phyloP scores from a whole-genome alignment of 1,140 invertebrate species.

The Bombus huntii region DNA sequence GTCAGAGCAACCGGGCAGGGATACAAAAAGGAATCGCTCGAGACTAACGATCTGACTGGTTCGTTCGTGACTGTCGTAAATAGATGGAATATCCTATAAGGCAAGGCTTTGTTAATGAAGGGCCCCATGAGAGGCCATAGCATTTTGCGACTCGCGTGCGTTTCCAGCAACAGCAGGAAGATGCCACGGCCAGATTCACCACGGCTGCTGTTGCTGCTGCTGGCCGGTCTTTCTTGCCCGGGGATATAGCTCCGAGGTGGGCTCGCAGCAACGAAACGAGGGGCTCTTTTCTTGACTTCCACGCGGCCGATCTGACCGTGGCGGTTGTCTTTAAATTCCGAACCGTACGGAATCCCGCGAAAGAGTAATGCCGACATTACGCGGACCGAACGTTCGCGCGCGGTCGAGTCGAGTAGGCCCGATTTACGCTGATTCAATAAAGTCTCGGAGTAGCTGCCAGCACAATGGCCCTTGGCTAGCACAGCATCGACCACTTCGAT shows the following conservation, averaged over 20 bases:
- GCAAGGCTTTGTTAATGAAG: slow-evolving; percentile 69
- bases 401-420: slow-evolving; percentile 11
- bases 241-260: slow-evolving; percentile 42
- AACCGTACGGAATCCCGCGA: slow-evolving; percentile 50
- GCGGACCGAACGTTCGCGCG: slow-evolving; percentile 8
- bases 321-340: slow-evolving; percentile 58
- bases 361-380: slow-evolving; percentile 53
- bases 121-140: slow-evolving; percentile 27
- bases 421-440: slow-evolving; percentile 63
- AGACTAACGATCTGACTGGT: slow-evolving; percentile 55
- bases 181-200: slow-evolving; percentile 62
- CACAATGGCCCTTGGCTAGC: not conserved
- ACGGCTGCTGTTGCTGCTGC: not conserved
- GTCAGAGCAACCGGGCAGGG: not conserved
- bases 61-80: slow-evolving; percentile 69
- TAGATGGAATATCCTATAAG: slow-evolving; percentile 70
- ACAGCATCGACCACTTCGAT: not conserved
- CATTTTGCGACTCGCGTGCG: slow-evolving; percentile 66
- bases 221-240: slow-evolving; percentile 28
- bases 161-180: slow-evolving; percentile 57
- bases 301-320: slow-evolving; percentile 38
- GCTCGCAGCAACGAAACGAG: slow-evolving; percentile 27
- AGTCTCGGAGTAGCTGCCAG: slow-evolving; percentile 14
- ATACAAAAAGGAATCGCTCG: slow-evolving; percentile 52
- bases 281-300: slow-evolving; percentile 35